Evolutionary conservation across 2,797 vertebrate species (phyloP), one percentile per base, ranked within the genome.

Genomic region (Anas bernieri): DNA sequence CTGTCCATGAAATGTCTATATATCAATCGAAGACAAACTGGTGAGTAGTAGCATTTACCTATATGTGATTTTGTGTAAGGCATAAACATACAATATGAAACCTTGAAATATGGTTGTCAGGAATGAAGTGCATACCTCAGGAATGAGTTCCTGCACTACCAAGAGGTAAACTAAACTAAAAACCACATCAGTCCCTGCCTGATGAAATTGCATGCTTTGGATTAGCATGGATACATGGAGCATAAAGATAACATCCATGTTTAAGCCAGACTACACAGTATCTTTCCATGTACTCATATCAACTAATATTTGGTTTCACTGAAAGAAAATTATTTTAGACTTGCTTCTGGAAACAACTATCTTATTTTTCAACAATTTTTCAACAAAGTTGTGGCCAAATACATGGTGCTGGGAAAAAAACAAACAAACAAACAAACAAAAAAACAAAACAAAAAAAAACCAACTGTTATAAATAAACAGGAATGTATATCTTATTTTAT

Each of bases 401-500:
- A 77, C 1, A 6, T 0, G 1, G 7, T 7, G 12, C 21, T 66
- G 26, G 31, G 8, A n/a, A 68, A 77, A 22, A 20, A 20, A 7
- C 23, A 61, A 74, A 20, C 5, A 9, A 43, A 43, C 6, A 41
- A 17, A 16, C 4, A 17, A 43, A 41, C 6, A 33, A 64, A 77
- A 11, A 11, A 21, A 61, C 35, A 4, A 43, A 43, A 43, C n/a
- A n/a, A n/a, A n/a, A n/a, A n/a, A n/a, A n/a, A n/a, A n/a, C n/a
- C 7, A 45, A 20, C 9, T 58, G 12, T 20, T 31, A 21, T 46
- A 88, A 75, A 48, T 62, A 61, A 77, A 66, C 5, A 81, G 54
- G 90, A 70, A 56, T 46, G n/a, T 88, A 21, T 17, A 22, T 50
- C 23, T 78, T 75, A n/a, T 52, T 33, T 90, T 43, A 43, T 11